Conservation (phyloP, 2,113 vertebrate genomes). For the Excalfactoria chinensis region DNA sequence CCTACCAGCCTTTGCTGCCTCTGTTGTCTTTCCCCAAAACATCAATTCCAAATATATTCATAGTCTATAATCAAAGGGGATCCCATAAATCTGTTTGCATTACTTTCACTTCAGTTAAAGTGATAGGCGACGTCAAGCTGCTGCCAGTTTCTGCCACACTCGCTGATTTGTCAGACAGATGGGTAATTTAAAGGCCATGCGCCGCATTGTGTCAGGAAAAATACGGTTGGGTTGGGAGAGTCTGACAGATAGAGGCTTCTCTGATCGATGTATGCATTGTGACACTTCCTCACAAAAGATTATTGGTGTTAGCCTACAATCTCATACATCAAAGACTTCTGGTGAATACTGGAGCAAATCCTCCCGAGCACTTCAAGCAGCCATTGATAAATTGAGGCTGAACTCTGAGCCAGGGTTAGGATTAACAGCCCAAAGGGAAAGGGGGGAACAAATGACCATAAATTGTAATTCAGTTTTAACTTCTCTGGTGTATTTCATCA, state of each 20-base stretch:
- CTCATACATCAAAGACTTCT: slow-evolving; percentile 45
- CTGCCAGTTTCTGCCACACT: slow-evolving; percentile 74
- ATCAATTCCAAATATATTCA: slow-evolving; percentile 64
- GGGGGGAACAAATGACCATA: background rate
- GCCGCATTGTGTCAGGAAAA: slow-evolving; percentile 81
- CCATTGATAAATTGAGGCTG: background rate
- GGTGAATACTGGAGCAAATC: slow-evolving; percentile 27
- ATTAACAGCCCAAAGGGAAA: background rate
- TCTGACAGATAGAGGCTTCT: slow-evolving; percentile 43
- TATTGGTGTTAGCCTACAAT: slow-evolving; percentile 21
- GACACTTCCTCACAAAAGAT: slow-evolving; percentile 67
- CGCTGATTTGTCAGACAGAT: slow-evolving; percentile 82
- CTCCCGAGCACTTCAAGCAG: background rate
- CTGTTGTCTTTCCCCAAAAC: slow-evolving; percentile 28
- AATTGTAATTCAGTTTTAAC: background rate
- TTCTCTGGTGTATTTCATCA: background rate
- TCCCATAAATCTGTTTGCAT: slow-evolving; percentile 77
- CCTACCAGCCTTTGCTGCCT: background rate
- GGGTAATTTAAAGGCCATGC: slow-evolving; percentile 82
- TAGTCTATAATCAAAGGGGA: slow-evolving; percentile 70
- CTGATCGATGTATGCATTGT: slow-evolving; percentile 66
- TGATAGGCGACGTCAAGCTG: slow-evolving; percentile 69
- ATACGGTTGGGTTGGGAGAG: slow-evolving; percentile 42
- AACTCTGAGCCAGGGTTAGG: background rate
- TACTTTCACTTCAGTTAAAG: slow-evolving; percentile 78